Evolutionary conservation across 37 sponge, comb jelly and placozoan species (phyloP).

Genomic region (Petrosia ficiformis): DNA sequence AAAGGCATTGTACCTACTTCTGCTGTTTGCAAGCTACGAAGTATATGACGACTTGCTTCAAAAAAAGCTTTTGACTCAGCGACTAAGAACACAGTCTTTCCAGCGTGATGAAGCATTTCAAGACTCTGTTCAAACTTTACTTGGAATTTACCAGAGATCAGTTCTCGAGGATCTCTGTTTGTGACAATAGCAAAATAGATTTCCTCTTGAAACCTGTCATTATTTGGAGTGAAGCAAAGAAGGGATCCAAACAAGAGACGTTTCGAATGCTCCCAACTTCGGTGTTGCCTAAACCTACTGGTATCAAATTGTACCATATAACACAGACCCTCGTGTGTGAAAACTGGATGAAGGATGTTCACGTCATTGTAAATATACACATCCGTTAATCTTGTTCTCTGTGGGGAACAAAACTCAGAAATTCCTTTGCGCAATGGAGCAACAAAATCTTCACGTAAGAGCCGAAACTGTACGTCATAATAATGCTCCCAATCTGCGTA

Average conservation of each 20-base stretch:
- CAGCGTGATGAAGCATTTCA: neutral
- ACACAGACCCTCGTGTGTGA: slow-evolving; percentile 42
- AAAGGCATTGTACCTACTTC: slow-evolving; percentile 84
- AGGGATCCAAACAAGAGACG: slow-evolving; percentile 81
- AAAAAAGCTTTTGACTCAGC: slow-evolving; percentile 87
- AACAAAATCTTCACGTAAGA: slow-evolving; percentile 87
- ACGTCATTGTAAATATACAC: slow-evolving; percentile 63
- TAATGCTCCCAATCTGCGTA: slow-evolving; percentile 79
- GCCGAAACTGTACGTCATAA: slow-evolving; percentile 80
- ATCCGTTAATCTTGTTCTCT: slow-evolving; percentile 38
- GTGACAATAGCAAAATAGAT: slow-evolving; percentile 74
- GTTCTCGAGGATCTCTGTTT: slow-evolving; percentile 56
- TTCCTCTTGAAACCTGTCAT: slow-evolving; percentile 18
- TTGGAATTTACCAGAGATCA: slow-evolving; percentile 41
- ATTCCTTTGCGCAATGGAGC: slow-evolving; percentile 82
- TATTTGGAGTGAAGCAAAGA: slow-evolving; percentile 64
- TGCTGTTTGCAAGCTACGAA: slow-evolving; percentile 61
- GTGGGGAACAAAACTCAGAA: slow-evolving; percentile 26
- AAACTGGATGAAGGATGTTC: slow-evolving; percentile 30
- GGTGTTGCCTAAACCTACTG: slow-evolving; percentile 2
- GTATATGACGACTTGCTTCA: slow-evolving; percentile 83
- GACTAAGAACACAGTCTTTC: slow-evolving; percentile 39
- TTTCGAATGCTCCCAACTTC: slow-evolving; percentile 72
- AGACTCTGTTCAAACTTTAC: slow-evolving; percentile 46
- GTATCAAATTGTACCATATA: slow-evolving; percentile 63